These are phyloP conservation scores for Biston betularia DNA, from an alignment of 2,888 invertebrate species.

Conservation along the genomic window DNA sequence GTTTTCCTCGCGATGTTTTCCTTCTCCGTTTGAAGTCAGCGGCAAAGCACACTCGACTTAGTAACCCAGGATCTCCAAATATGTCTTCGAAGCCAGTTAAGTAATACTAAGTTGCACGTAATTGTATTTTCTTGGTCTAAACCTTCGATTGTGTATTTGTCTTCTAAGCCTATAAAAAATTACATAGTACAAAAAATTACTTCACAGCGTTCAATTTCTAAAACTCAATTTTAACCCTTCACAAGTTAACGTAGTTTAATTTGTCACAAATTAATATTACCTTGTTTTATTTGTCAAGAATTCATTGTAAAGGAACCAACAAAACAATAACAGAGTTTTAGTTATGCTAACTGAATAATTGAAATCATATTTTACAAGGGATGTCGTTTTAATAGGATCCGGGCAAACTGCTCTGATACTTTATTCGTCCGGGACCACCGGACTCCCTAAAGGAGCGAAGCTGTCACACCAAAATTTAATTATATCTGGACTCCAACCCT, in stretches of 20 bases:
- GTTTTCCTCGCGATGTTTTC: too few species aligned
- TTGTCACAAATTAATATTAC: conserved; percentile 37
- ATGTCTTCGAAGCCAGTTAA: too few species aligned
- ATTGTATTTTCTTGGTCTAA: neutral
- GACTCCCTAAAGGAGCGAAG: conserved; percentile 69
- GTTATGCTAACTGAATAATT: conserved; percentile 46
- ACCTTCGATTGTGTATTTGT: neutral
- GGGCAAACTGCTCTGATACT: conserved; percentile 63
- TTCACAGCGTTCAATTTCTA: conserved; percentile 7
- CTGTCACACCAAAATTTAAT: conserved; percentile 70
- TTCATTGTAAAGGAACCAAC: conserved; percentile 31
- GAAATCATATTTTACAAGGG: conserved; percentile 44
- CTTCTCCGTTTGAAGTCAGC: too few species aligned
- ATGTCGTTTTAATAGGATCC: conserved; percentile 52
- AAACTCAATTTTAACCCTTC: conserved; percentile 24
- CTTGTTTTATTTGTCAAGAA: conserved; percentile 31
- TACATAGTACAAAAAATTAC: neutral
- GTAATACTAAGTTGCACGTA: too few species aligned
- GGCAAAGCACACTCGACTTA: too few species aligned
- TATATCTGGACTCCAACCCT: conserved; percentile 52
- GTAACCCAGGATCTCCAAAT: too few species aligned
- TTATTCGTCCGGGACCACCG: conserved; percentile 75
- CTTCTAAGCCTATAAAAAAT: neutral
- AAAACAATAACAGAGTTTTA: conserved; percentile 41
- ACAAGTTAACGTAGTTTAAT: conserved; percentile 35